These are phyloP conservation scores for Arvicanthis niloticus DNA, from an alignment of 2,113 vertebrate genomes.

Conservation along the genomic window DNA sequence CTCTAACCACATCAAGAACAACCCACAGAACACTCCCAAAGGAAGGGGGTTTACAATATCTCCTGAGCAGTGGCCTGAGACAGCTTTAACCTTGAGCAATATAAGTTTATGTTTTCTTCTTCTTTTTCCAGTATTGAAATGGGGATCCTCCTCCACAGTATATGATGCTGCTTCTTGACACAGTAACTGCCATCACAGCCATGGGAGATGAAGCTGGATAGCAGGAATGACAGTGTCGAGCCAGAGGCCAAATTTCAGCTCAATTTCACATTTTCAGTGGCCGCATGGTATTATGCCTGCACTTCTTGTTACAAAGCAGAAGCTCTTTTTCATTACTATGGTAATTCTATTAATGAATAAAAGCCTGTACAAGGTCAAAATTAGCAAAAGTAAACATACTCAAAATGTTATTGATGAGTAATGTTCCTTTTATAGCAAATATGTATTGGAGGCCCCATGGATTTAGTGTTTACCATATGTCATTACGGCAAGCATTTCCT, in stretches of 20 bases:
- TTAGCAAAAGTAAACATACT: background rate
- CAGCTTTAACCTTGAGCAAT: background rate
- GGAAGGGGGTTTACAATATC: background rate
- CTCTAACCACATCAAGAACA: background rate
- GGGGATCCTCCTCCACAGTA: too few species aligned
- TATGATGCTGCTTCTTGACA: background rate
- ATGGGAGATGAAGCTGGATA: background rate
- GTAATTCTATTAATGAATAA: background rate
- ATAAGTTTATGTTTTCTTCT: background rate
- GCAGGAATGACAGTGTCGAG: background rate
- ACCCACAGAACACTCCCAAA: background rate
- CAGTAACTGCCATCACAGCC: background rate
- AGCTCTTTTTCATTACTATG: background rate
- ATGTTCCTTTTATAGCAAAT: background rate
- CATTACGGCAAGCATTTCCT: background rate
- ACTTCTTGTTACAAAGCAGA: background rate
- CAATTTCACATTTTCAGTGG: background rate
- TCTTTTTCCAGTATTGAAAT: background rate
- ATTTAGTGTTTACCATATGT: background rate
- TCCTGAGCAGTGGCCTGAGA: background rate
- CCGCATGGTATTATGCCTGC: background rate
- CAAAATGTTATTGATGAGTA: background rate
- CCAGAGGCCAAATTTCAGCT: background rate
- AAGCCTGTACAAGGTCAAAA: background rate
- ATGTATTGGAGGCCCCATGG: background rate